phyloP scores from a whole-genome alignment of 2,888 invertebrate species.

The Drosophila planitibia region DNA sequence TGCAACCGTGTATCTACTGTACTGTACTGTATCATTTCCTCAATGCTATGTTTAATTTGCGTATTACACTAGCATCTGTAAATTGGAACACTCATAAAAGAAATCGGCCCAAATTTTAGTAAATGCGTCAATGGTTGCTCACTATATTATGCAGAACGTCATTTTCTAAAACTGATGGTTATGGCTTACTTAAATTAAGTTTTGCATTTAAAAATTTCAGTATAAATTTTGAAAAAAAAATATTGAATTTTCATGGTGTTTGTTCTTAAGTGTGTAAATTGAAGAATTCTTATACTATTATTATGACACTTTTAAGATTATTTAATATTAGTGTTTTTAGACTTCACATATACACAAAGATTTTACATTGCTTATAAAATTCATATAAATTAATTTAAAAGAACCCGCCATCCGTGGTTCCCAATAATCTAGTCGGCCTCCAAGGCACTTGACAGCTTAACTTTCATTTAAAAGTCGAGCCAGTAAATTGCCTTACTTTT shows the following conservation, averaged over 20 bases:
- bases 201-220: not conserved
- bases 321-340: no score
- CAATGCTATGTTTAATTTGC: not conserved
- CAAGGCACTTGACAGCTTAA: not conserved
- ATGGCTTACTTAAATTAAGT: not conserved
- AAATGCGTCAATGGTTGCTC: not conserved
- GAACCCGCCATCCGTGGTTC: no score
- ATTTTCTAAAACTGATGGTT: not conserved
- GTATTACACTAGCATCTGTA: not conserved
- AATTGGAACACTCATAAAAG: not conserved
- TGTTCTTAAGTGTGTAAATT: no score
- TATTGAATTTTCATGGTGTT: no score
- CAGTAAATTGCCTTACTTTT: not conserved
- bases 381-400: no score
- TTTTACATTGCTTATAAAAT: no score
- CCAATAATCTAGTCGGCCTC: no score
- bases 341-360: no score
- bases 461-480: no score
- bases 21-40: not conserved
- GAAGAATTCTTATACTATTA: no score
- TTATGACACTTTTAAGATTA: no score
- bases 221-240: not conserved
- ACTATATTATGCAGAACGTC: not conserved
- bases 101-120: not conserved
- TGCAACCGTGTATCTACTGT: not conserved